Evolutionary conservation across 2,888 invertebrate species (phyloP).

Genomic region (Thymelicus acteon): DNA sequence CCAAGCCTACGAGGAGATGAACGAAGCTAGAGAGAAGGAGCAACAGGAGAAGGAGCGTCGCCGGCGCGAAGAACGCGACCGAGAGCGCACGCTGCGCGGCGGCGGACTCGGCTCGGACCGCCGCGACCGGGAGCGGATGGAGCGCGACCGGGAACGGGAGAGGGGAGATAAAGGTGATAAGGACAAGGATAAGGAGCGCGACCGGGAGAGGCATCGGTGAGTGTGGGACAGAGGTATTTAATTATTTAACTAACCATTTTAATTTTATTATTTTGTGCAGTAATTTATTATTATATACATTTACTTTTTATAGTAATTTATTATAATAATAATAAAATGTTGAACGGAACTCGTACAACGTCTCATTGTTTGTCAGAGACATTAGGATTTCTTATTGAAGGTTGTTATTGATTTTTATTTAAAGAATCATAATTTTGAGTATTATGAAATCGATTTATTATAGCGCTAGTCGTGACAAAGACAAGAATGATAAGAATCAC

Average conservation of each 20-base stretch:
- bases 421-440: background rate
- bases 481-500: constrained; percentile 46
- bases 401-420: too few relatives aligned
- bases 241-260: too few relatives aligned
- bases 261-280: too few relatives aligned
- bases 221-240: background rate
- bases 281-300: too few relatives aligned
- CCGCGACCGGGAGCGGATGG: constrained; percentile 74
- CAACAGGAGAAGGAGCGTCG: constrained; percentile 84
- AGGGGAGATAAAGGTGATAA: constrained; percentile 55
- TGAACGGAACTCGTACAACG: too few relatives aligned
- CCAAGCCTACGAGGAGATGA: constrained; percentile 88
- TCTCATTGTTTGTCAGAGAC: too few relatives aligned
- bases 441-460: background rate
- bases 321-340: too few relatives aligned
- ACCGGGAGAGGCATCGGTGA: constrained; percentile 57
- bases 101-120: constrained; percentile 73
- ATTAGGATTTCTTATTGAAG: too few relatives aligned
- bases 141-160: constrained; percentile 68
- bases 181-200: constrained; percentile 69
- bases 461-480: constrained; percentile 58
- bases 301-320: too few relatives aligned
- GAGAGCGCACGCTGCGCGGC: constrained; percentile 63
- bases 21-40: constrained; percentile 85
- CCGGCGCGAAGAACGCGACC: constrained; percentile 76